phyloP scores from a whole-genome alignment of 2,113 vertebrate genomes.

The Sporophila hypoxantha region DNA sequence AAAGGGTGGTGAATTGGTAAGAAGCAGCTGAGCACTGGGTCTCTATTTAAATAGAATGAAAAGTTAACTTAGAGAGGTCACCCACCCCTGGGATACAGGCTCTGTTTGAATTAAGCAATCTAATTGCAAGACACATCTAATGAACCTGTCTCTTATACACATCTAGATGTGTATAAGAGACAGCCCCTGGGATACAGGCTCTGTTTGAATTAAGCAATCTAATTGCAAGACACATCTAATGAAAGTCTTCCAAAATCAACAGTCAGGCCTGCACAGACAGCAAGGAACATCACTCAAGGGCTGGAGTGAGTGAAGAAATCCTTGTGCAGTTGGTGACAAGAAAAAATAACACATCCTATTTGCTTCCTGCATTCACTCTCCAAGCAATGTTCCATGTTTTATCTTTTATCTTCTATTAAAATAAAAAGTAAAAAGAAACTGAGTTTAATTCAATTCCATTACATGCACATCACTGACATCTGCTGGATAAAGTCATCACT shows the following conservation, averaged over 20 bases:
- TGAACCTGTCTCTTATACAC: too few relatives aligned
- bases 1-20: neutral
- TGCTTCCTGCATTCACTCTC: neutral
- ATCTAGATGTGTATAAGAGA: too few relatives aligned
- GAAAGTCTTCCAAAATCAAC: conserved; percentile 39
- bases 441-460: neutral
- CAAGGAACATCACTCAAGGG: neutral
- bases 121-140: conserved; percentile 2
- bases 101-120: conserved; percentile 46
- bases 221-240: conserved; percentile 2
- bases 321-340: neutral
- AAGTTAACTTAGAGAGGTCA: conserved; percentile 39
- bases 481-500: neutral
- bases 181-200: neutral
- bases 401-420: neutral
- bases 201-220: conserved; percentile 45
- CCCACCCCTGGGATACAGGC: neutral
- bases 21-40: neutral
- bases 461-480: neutral
- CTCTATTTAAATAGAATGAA: neutral
- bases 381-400: neutral
- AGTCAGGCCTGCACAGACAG: neutral
- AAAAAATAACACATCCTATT: neutral
- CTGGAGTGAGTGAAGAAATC: neutral
- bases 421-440: neutral